Percentiles rank a stretch among this genome's conserved stretches.
Conservation (phyloP, 2,113 vertebrate species). For the Grantiella picta region DNA sequence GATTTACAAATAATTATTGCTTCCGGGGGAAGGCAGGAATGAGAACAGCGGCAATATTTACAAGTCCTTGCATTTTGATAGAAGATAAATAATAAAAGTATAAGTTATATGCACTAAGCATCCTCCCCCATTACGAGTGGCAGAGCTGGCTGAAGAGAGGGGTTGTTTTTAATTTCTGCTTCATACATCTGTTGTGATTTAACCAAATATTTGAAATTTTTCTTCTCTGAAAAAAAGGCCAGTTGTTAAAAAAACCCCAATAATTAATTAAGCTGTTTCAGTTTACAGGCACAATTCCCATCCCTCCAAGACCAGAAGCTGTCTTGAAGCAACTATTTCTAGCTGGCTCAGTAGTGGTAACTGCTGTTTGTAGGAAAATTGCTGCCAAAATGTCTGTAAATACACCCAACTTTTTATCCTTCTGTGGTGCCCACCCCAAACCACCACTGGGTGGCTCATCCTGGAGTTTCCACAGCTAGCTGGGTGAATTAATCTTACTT, state of each 20-base stretch:
- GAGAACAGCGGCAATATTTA: not conserved
- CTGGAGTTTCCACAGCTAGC: not conserved
- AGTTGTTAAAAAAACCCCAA: not conserved
- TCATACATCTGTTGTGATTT: not conserved
- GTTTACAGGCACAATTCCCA: rapidly evolving
- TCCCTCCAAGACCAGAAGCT: not conserved
- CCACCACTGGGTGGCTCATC: rapidly evolving
- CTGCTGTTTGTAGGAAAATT: not conserved
- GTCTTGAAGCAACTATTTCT: not conserved
- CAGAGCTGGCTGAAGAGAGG: not conserved
- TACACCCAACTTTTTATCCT: not conserved
- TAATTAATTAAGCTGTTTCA: not conserved
- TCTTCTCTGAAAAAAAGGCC: not conserved
- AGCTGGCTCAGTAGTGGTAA: not conserved
- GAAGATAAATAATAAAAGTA: not conserved
- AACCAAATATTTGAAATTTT: not conserved
- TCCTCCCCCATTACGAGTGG: rapidly evolving
- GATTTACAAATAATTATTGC: not conserved
- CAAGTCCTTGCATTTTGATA: not conserved
- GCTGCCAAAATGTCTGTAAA: rapidly evolving
- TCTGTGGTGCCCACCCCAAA: not conserved
- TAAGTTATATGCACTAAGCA: not conserved
- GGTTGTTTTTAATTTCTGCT: not conserved
- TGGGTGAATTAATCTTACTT: conserved; percentile 61
- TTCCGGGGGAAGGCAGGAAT: rapidly evolving